These are phyloP conservation scores for Brachionus paranguensis DNA, from an alignment of 1,140 invertebrate genomes.

Conservation along the genomic window DNA sequence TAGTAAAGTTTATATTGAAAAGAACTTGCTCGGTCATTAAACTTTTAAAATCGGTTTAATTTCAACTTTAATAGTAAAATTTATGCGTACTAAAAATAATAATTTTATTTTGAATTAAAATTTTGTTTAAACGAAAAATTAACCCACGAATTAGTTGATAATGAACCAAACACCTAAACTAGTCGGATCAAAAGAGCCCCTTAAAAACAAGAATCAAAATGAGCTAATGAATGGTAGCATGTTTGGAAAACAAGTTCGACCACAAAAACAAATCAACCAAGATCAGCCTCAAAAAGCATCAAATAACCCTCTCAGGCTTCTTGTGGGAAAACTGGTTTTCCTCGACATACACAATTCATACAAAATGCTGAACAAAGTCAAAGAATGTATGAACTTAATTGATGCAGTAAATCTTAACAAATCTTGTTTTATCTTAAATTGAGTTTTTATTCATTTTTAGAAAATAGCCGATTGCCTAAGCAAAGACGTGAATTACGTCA, in stretches of 20 bases:
- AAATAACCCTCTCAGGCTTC: neutral
- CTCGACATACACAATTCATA: conserved; percentile 19
- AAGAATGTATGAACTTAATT: conserved; percentile 29
- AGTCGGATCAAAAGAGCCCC: neutral
- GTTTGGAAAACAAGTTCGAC: neutral
- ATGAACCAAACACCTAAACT: neutral
- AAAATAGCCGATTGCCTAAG: conserved; percentile 24
- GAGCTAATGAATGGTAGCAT: neutral
- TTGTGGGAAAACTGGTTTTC: conserved; percentile 16
- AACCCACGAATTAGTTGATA: neutral
- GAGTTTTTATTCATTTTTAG: neutral
- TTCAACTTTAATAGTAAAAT: neutral
- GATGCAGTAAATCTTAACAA: neutral
- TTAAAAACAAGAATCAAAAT: conserved; percentile 8
- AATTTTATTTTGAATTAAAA: neutral
- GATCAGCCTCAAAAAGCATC: neutral
- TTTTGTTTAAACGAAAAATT: neutral
- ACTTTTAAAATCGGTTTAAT: neutral
- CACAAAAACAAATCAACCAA: neutral
- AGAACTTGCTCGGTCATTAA: neutral
- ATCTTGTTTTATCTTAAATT: neutral
- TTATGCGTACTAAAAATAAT: neutral
- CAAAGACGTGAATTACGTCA: conserved; percentile 29
- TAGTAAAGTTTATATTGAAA: neutral
- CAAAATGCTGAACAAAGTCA: conserved; percentile 10